Percentiles rank a stretch among this genome's conserved stretches.
Evolutionary conservation across 2,888 invertebrate species (phyloP).

Genomic region (Hedya salicella): DNA sequence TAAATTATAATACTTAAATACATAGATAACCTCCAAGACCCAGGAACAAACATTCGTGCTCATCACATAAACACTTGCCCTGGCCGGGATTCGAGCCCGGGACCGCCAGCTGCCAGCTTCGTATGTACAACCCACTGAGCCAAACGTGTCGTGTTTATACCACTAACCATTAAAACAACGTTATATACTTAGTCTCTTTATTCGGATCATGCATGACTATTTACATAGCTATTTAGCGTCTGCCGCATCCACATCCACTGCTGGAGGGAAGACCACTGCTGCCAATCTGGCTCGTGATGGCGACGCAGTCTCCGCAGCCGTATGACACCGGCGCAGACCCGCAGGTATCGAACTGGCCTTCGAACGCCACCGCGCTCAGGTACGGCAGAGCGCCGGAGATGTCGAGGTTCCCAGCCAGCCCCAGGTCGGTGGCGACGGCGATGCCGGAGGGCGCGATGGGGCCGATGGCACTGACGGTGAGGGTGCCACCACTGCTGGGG

Average conservation of each 20-base stretch:
- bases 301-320: constrained; percentile 47
- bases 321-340: constrained; percentile 43
- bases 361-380: constrained; percentile 58
- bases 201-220: no score
- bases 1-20: no score
- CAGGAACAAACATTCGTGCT: no score
- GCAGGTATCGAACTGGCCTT: constrained; percentile 25
- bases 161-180: no score
- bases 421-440: constrained; percentile 44
- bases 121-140: no score
- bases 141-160: no score
- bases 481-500: constrained; percentile 20
- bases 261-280: neutral
- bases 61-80: no score
- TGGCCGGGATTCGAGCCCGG: no score
- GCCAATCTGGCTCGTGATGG: constrained; percentile 19
- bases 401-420: constrained; percentile 48
- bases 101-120: no score
- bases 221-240: neutral
- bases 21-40: no score
- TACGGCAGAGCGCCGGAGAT: constrained; percentile 60
- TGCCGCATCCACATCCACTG: neutral
- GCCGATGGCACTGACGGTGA: constrained; percentile 15
- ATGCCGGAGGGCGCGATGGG: constrained; percentile 43
- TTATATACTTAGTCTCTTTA: no score